Evolutionary conservation across 2,113 vertebrate species (phyloP), one percentile per base, ranked within the genome.

Genomic region (Ptychochromis oligacanthus): DNA sequence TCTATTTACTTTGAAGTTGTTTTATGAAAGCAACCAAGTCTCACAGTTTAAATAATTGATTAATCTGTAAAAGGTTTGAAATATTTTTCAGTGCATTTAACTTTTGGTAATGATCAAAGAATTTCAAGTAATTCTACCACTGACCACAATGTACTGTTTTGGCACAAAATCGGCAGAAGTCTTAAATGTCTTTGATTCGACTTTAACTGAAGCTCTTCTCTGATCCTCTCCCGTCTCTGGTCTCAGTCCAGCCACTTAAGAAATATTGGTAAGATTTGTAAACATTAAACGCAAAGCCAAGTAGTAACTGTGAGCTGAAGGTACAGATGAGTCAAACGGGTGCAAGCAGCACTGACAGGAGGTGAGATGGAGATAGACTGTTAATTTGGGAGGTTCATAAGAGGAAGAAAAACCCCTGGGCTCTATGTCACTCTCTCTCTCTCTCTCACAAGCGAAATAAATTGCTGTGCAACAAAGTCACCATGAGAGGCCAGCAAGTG

Each of bases 331-430:
- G 77, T 77, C 9, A 46, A 87, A 78, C 1, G 20, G 34, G 60
- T 75, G 81, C 3, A 46, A 81, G 75, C 86, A 81, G 78, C 7
- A 20, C 3, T 62, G 82, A 75, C n/a, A 52, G 74, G 40, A 72
- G 77, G 31, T 74, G 74, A 55, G 43, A 65, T 67, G 83, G 83
- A 74, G 82, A 82, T 79, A 84, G 56, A 84, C 61, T 84, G 75
- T 88, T 92, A 86, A 92, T 89, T 89, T 87, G 60, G 75, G 67
- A 75, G 17, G 56, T 74, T 80, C 76, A 75, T 82, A 82, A 20
- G 77, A 79, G 83, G 84, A 89, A 84, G 75, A 40, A 67, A 55
- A 77, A 60, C 79, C 88, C 40, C 4, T 40, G 57, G 79, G 85
- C 80, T 38, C 77, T 82, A 6, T 70, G 80, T 80, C 17, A 36